Evolutionary conservation across 2,888 invertebrate genomes (phyloP).

Genomic region (Acrobasis repandana): DNA sequence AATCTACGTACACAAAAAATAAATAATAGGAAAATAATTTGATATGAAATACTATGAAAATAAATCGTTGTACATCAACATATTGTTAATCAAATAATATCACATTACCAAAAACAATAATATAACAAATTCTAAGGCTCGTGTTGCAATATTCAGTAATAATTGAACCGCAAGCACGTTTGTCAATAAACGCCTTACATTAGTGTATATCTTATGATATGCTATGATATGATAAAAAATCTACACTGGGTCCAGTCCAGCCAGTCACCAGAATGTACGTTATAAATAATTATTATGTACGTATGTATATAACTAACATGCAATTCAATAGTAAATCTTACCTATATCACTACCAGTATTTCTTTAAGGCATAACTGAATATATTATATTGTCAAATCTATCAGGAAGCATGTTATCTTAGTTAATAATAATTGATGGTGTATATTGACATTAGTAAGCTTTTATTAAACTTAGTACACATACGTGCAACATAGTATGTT

Average conservation of each 20-base stretch:
- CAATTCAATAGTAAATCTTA: constrained; percentile 65
- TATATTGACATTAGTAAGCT: constrained; percentile 61
- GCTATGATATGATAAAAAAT: constrained; percentile 81
- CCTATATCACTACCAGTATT: constrained; percentile 73
- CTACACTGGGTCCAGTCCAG: constrained; percentile 73
- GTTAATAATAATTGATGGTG: constrained; percentile 76
- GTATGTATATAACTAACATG: constrained; percentile 63
- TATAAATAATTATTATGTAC: constrained; percentile 52
- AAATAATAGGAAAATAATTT: constrained; percentile 22
- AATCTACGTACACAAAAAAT: constrained; percentile 5
- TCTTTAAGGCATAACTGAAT: constrained; percentile 78
- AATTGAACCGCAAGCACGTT: constrained; percentile 42
- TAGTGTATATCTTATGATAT: constrained; percentile 71
- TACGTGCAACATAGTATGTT: constrained; percentile 22
- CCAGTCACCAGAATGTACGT: constrained; percentile 57
- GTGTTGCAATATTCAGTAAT: constrained; percentile 15
- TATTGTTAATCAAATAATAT: constrained; percentile 21
- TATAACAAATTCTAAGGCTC: background rate
- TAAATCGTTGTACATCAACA: constrained; percentile 8
- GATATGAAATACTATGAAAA: constrained; percentile 14
- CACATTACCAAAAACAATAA: constrained; percentile 25
- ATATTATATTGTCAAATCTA: constrained; percentile 79
- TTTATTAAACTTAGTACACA: constrained; percentile 25
- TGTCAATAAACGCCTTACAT: constrained; percentile 51
- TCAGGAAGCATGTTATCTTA: constrained; percentile 80